These are phyloP conservation scores for Crocuta crocuta DNA, from an alignment of 2,113 vertebrate species.

Conservation along the genomic window DNA sequence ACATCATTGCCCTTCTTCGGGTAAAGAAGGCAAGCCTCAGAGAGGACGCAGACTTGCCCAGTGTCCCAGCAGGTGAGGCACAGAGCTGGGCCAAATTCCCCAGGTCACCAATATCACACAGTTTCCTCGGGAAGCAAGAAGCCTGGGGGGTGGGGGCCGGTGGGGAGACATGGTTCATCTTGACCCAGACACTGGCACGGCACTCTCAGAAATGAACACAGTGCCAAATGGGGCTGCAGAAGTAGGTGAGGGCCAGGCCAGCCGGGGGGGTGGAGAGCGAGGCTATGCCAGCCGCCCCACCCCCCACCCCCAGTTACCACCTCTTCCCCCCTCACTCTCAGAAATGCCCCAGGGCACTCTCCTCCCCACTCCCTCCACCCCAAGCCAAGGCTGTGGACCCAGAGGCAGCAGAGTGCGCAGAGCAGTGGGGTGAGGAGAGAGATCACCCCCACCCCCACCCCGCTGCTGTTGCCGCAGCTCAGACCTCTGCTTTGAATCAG, in stretches of 20 bases:
- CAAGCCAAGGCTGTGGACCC: neutral
- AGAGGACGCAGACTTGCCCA: rapidly evolving
- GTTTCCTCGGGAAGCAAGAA: neutral
- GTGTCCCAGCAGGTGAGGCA: neutral
- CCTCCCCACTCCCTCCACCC: neutral
- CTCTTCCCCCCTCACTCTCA: neutral
- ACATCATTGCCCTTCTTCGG: neutral
- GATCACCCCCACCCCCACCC: rapidly evolving
- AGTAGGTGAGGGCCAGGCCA: no score
- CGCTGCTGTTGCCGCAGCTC: neutral
- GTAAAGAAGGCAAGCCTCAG: neutral
- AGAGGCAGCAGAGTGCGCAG: neutral
- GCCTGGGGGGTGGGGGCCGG: no score
- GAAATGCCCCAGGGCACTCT: neutral
- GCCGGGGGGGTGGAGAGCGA: no score
- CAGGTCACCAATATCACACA: neutral
- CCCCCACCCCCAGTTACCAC: neutral
- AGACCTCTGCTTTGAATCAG: neutral
- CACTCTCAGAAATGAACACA: neutral
- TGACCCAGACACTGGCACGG: neutral
- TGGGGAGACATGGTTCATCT: neutral
- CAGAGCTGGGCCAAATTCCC: neutral
- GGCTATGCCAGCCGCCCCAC: neutral
- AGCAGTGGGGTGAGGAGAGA: no score
- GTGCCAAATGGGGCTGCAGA: neutral